Evolutionary conservation across 2,888 invertebrate genomes (phyloP).

Genomic region (Lacanobia wlatinum): DNA sequence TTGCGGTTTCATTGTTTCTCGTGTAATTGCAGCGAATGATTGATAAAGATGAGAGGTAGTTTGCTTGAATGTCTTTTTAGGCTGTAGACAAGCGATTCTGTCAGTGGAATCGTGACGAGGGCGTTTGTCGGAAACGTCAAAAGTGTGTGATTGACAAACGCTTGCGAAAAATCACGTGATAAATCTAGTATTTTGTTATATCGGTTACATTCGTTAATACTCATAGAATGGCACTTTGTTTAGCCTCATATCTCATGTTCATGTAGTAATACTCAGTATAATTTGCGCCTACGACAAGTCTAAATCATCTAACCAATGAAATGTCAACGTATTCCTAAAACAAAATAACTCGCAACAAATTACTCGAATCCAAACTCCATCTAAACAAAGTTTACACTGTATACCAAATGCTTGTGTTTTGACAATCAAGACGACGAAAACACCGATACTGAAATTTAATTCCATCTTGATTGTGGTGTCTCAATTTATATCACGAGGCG

Average conservation of each 20-base stretch:
- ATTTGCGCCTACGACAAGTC: neutral
- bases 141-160: no score
- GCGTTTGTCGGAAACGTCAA: no score
- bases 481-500: slow-evolving; percentile 64
- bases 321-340: slow-evolving; percentile 15
- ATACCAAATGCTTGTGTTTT: slow-evolving; percentile 50
- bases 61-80: neutral
- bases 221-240: neutral
- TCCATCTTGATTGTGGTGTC: slow-evolving; percentile 64
- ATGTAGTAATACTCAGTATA: neutral
- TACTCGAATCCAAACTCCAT: slow-evolving; percentile 45
- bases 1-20: slow-evolving; percentile 61
- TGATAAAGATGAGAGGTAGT: slow-evolving; percentile 30
- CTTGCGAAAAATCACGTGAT: no score
- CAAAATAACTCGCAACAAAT: slow-evolving; percentile 46
- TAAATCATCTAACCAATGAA: neutral
- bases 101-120: no score
- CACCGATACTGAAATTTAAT: slow-evolving; percentile 64
- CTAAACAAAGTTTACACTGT: slow-evolving; percentile 46
- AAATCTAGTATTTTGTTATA: no score
- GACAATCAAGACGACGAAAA: slow-evolving; percentile 58
- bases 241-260: neutral
- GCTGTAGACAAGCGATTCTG: no score
- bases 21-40: slow-evolving; percentile 49
- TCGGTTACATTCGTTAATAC: no score